Conservation (phyloP, 2,797 vertebrate species). For the Psittacula derbiana region DNA sequence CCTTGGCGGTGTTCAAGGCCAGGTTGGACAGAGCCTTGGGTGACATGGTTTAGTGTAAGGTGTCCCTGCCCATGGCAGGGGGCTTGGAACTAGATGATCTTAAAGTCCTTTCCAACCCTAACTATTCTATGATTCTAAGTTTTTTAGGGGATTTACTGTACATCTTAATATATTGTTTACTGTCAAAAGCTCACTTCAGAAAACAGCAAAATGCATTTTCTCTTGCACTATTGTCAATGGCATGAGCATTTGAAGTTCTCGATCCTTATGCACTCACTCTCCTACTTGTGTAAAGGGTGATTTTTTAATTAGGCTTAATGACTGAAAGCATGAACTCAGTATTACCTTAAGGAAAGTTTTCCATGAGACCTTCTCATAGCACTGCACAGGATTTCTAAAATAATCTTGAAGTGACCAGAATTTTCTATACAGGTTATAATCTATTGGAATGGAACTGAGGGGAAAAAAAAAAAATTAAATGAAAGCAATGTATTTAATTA, state of each 20-base stretch:
- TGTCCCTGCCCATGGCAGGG: no score
- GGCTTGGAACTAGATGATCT: no score
- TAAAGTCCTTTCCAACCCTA: no score
- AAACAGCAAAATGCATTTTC: background rate
- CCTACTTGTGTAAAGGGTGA: rapidly evolving
- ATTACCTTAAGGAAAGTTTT: slow-evolving; percentile 96
- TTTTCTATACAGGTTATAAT: slow-evolving; percentile 98
- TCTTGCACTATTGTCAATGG: background rate
- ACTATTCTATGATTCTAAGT: background rate
- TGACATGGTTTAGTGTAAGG: no score
- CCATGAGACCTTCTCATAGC: slow-evolving; percentile 97
- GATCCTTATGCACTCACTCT: background rate
- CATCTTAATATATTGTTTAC: background rate
- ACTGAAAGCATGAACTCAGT: background rate
- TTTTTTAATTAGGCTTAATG: background rate
- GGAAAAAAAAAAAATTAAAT: background rate
- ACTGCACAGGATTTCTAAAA: slow-evolving; percentile 96
- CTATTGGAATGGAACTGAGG: slow-evolving; percentile 93
- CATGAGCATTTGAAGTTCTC: background rate
- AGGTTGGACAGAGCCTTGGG: no score
- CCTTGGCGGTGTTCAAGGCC: no score
- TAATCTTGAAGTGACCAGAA: slow-evolving; percentile 99
- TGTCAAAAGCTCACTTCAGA: background rate
- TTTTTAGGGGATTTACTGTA: background rate
- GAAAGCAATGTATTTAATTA: background rate